Percentiles rank a stretch among this genome's conserved stretches.
These are phyloP conservation scores for Oreochromis spilurus DNA, from an alignment of 2,113 vertebrate genomes.

Conservation along the genomic window DNA sequence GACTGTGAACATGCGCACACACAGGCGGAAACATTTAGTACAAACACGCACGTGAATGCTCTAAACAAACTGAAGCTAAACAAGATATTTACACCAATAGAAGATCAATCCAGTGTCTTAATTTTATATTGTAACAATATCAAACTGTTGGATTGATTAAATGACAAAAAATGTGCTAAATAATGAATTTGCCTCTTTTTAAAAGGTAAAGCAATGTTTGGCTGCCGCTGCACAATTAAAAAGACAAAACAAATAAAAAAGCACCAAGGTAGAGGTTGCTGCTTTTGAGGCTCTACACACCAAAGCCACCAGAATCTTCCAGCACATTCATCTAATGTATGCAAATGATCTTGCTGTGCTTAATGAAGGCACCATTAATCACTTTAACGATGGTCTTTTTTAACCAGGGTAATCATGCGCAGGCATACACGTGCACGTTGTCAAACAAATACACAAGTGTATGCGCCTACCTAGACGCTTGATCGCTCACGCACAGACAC, in stretches of 20 bases:
- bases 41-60: neutral
- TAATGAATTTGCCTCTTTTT: neutral
- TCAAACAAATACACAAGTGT: neutral
- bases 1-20: neutral
- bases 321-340: slow-evolving; percentile 74
- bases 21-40: neutral
- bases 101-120: neutral
- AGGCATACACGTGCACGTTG: neutral
- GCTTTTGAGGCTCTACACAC: slow-evolving; percentile 40
- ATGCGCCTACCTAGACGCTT: neutral
- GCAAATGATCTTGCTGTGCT: slow-evolving; percentile 74
- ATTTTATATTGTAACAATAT: neutral
- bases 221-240: neutral
- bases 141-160: neutral
- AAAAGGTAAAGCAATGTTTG: neutral
- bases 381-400: slow-evolving; percentile 74
- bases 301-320: slow-evolving; percentile 60
- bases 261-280: neutral
- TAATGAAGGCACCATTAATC: slow-evolving; percentile 80
- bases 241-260: neutral
- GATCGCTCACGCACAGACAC: neutral
- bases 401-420: slow-evolving; percentile 70
- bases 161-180: neutral
- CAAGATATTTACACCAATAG: neutral
- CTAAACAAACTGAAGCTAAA: neutral